Evolutionary conservation across 1,140 invertebrate genomes (phyloP), one percentile per base, ranked within the genome.

Genomic region (Ceratina calcarata): DNA sequence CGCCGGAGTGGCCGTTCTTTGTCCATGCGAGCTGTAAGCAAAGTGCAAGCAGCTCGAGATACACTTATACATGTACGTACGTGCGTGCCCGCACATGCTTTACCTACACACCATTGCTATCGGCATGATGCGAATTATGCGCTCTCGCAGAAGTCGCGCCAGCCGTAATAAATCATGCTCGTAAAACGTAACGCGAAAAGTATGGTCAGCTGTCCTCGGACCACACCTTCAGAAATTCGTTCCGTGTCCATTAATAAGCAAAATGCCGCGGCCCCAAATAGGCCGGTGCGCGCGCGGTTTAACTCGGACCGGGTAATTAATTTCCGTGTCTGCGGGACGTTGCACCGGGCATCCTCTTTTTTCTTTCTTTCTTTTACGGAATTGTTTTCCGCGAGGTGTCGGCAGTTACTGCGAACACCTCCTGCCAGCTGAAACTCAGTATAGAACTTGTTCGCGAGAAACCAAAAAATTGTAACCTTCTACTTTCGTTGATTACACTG

Each of bases 131-230:
- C 27, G 76, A 86, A 78, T 85, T 85, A 85, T 65, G 68, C 68
- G 79, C 27, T 32, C 80, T 27, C 51, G 27, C 70, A 67, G 67
- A 66, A 79, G 27, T 78, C 75, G 58, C 77, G 32, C 24, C 13
- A 78, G 84, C 72, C 27, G 27, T 32, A 85, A 90, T 92, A 89
- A 91, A 92, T 92, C 90, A 86, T 80, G 64, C 75, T 85, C 58
- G 55, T 84, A 85, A 70, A 78, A 73, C 70, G 70, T 72, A 86
- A 82, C 73, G 49, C 83, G 84, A 85, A 86, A 86, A 85, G 65
- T 69, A 64, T 45, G 83, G 78, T 57, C 82, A 70, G 78, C 84
- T 84, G 78, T 81, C 79, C 78, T 62, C 72, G 49, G 74, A 84
- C 80, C 83, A 70, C 79, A 71, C 80, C 71, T 86, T 85, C 67